Evolutionary conservation across 2,888 invertebrate species (phyloP).

Genomic region (Phanerotoma sp.): DNA sequence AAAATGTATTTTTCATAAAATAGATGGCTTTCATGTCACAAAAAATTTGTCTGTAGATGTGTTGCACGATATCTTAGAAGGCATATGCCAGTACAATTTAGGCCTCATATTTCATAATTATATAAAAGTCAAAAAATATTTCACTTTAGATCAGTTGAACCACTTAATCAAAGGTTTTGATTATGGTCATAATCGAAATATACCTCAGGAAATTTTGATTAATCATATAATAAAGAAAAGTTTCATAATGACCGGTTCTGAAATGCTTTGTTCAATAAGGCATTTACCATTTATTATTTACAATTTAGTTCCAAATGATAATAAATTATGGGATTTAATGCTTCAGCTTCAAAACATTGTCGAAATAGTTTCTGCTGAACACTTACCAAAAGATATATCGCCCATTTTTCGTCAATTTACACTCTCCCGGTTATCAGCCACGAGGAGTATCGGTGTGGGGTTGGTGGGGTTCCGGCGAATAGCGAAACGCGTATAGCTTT

Average conservation of each 20-base stretch:
- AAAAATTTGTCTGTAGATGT: slow-evolving; percentile 26
- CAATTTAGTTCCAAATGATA: background rate
- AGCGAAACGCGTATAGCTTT: too few relatives aligned
- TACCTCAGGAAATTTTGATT: slow-evolving; percentile 26
- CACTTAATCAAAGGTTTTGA: slow-evolving; percentile 22
- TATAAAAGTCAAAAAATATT: slow-evolving; percentile 19
- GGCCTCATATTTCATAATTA: slow-evolving; percentile 16
- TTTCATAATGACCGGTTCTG: slow-evolving; percentile 2
- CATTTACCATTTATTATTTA: background rate
- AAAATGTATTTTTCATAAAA: slow-evolving; percentile 7
- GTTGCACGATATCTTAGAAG: slow-evolving; percentile 23
- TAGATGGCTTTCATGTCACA: slow-evolving; percentile 24
- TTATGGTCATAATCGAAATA: slow-evolving; percentile 24
- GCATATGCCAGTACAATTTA: slow-evolving; percentile 20
- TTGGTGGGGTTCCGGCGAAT: too few relatives aligned
- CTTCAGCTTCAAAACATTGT: slow-evolving; percentile 9
- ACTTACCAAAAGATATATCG: too few relatives aligned
- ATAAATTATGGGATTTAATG: slow-evolving; percentile 16
- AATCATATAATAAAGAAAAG: slow-evolving; percentile 24
- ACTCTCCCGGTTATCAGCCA: too few relatives aligned
- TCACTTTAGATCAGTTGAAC: slow-evolving; percentile 20
- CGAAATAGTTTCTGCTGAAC: too few relatives aligned
- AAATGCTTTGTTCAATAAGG: background rate
- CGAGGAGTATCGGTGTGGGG: too few relatives aligned
- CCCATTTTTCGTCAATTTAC: too few relatives aligned